phyloP scores from a whole-genome alignment of 2,113 vertebrate genomes.

The Ctenodactylus gundi region DNA sequence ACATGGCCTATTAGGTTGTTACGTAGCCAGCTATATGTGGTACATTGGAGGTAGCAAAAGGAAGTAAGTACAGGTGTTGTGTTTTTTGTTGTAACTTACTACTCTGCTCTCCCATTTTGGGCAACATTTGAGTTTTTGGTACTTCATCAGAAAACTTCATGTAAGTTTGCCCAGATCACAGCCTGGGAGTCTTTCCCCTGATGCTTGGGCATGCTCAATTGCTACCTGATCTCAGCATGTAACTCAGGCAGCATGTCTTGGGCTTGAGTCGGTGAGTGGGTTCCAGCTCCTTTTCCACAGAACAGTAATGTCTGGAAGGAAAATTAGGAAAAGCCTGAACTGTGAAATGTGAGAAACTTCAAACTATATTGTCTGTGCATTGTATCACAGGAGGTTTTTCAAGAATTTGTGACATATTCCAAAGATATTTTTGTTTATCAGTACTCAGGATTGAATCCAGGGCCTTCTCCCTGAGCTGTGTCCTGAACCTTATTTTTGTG shows the following conservation, averaged over 20 bases:
- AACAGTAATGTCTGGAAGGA: neutral
- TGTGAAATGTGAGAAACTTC: neutral
- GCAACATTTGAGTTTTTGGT: slow-evolving; percentile 33
- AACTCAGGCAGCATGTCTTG: neutral
- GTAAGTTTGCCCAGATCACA: neutral
- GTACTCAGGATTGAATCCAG: neutral
- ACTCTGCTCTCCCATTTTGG: neutral
- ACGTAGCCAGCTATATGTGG: neutral
- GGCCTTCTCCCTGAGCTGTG: neutral
- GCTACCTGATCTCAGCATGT: neutral
- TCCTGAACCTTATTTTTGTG: neutral
- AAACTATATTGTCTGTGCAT: neutral
- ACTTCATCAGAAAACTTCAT: slow-evolving; percentile 14
- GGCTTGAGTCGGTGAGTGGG: neutral
- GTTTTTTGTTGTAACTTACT: too few species aligned
- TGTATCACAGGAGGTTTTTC: neutral
- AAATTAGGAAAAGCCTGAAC: neutral
- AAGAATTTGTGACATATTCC: slow-evolving; percentile 31
- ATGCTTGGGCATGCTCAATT: slow-evolving; percentile 29
- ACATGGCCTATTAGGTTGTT: neutral
- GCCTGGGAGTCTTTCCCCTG: neutral
- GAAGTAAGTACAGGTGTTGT: too few species aligned
- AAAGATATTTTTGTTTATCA: slow-evolving; percentile 2
- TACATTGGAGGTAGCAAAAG: neutral
- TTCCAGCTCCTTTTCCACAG: neutral